phyloP scores from a whole-genome alignment of 1,140 invertebrate species.

The Hycleus phaleratus region DNA sequence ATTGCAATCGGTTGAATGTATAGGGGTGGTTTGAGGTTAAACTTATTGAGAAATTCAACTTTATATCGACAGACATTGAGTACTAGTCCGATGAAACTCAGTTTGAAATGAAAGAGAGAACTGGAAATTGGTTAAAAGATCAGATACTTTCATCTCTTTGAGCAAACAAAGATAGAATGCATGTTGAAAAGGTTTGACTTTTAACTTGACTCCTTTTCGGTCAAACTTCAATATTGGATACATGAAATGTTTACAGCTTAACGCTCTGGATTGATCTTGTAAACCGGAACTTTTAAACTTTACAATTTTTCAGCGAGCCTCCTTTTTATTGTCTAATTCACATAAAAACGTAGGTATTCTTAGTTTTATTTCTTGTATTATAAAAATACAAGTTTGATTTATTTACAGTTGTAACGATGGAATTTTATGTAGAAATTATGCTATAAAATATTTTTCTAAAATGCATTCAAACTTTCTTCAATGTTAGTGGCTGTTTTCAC shows the following conservation, averaged over 20 bases:
- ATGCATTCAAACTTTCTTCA: too few species aligned
- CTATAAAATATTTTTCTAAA: too few species aligned
- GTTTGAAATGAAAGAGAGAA: constrained; percentile 11
- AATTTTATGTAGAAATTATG: background rate
- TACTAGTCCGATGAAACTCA: constrained; percentile 6
- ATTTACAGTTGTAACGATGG: background rate
- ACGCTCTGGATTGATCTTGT: constrained; percentile 17
- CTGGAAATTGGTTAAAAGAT: constrained; percentile 19
- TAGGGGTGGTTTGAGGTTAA: background rate
- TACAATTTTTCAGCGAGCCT: background rate
- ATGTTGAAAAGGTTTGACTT: constrained; percentile 15
- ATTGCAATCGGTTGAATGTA: too few species aligned
- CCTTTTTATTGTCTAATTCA: background rate
- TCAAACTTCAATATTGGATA: constrained; percentile 18
- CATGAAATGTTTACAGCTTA: constrained; percentile 22
- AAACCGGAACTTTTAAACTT: constrained; percentile 18
- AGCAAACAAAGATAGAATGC: background rate
- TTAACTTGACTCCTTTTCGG: constrained; percentile 13
- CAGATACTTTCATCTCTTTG: constrained; percentile 1
- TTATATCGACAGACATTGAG: constrained; percentile 18
- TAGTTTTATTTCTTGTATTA: background rate
- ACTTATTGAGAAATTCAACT: constrained; percentile 19
- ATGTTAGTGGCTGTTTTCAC: too few species aligned
- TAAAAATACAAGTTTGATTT: background rate
- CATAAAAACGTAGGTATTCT: background rate